phyloP scores from a whole-genome alignment of 1,140 invertebrate species.

The Halesus radiatus region DNA sequence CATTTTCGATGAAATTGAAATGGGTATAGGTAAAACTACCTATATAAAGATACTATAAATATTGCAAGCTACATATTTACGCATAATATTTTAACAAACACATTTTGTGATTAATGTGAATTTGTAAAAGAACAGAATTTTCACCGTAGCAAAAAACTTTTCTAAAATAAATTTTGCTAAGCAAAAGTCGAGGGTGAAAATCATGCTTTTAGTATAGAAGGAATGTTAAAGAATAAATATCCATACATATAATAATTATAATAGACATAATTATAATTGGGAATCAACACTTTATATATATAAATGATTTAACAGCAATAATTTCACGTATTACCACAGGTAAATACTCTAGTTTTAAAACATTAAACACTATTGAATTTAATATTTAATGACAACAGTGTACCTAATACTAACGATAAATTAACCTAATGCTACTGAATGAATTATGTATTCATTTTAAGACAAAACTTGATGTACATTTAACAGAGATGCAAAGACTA shows the following conservation, averaged over 20 bases:
- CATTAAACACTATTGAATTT: background rate
- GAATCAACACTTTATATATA: constrained; percentile 5
- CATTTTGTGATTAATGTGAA: background rate
- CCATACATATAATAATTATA: constrained; percentile 11
- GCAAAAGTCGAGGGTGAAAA: background rate
- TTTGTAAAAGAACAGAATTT: background rate
- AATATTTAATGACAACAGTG: constrained; percentile 31
- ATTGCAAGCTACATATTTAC: constrained; percentile 25
- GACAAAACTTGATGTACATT: constrained; percentile 42
- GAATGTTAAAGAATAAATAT: constrained; percentile 30
- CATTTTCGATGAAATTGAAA: background rate
- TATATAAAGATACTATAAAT: constrained; percentile 13
- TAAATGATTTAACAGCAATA: constrained; percentile 29
- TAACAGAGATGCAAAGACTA: too few species aligned
- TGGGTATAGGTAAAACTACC: background rate
- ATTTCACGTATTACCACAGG: background rate
- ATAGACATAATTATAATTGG: constrained; percentile 22
- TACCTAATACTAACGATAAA: constrained; percentile 39
- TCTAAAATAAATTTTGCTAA: background rate
- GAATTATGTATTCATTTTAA: constrained; percentile 25
- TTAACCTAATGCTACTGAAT: constrained; percentile 21
- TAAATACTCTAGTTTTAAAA: constrained; percentile 9
- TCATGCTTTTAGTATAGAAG: constrained; percentile 12
- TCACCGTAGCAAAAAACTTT: background rate
- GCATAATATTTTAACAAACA: constrained; percentile 9